A percentile compares a stretch with the other conserved stretches of the same genome.
Evolutionary conservation across 2,797 vertebrate genomes (phyloP).

Genomic region (Miichthys miiuy): DNA sequence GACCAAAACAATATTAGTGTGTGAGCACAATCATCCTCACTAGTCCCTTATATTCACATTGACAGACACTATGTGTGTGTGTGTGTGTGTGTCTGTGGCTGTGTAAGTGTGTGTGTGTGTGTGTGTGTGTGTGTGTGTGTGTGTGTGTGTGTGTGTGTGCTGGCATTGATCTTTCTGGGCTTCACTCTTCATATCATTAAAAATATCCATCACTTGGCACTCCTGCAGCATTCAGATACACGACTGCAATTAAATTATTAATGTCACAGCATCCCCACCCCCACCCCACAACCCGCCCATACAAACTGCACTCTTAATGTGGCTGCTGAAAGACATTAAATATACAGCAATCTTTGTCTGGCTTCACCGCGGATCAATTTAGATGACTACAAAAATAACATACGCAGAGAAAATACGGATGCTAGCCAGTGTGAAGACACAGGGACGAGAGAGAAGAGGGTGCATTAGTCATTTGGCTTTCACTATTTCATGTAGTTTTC

Average conservation of each 20-base stretch:
- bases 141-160: conserved; percentile 24
- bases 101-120: background rate
- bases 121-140: conserved; percentile 21
- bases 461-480: conserved; percentile 74
- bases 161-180: conserved; percentile 70
- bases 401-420: conserved; percentile 28
- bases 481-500: conserved; percentile 67
- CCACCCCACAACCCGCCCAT: background rate
- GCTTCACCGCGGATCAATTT: conserved; percentile 77
- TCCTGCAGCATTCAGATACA: conserved; percentile 77
- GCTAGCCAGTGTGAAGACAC: conserved; percentile 41
- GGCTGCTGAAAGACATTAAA: conserved; percentile 79
- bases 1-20: conserved; percentile 74
- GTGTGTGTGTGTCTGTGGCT: conserved; percentile 15
- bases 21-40: conserved; percentile 63
- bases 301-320: conserved; percentile 74
- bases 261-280: conserved; percentile 64
- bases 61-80: conserved; percentile 44
- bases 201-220: conserved; percentile 76
- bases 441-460: conserved; percentile 26
- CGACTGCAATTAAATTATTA: conserved; percentile 84
- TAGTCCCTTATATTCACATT: conserved; percentile 63
- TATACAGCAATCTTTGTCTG: conserved; percentile 79
- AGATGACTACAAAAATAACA: conserved; percentile 75
- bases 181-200: conserved; percentile 78